A percentile compares a stretch with the other conserved stretches of the same genome.
Evolutionary conservation across 1,140 invertebrate genomes (phyloP).

Genomic region (Pararge aegeria): DNA sequence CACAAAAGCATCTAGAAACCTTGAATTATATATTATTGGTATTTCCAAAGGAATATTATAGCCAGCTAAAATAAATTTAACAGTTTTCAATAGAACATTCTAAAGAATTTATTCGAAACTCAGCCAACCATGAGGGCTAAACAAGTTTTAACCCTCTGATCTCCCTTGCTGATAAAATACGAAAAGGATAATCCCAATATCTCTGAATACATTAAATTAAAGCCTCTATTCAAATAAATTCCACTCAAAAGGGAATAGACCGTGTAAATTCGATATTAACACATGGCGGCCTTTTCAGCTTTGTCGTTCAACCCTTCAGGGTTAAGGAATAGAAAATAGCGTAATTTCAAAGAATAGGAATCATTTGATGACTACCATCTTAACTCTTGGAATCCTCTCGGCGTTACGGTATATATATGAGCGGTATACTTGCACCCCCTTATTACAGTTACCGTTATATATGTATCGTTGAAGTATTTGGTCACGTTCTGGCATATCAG

Average conservation of each 20-base stretch:
- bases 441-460: no score
- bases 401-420: no score
- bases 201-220: slow-evolving; percentile 30
- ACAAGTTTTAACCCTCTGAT: slow-evolving; percentile 24
- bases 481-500: no score
- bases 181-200: slow-evolving; percentile 27
- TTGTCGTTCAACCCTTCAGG: not conserved
- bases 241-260: slow-evolving; percentile 10
- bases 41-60: no score
- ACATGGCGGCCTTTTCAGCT: slow-evolving; percentile 1
- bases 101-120: slow-evolving; percentile 16
- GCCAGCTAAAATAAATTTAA: not conserved
- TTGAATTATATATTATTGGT: no score
- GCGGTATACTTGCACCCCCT: no score
- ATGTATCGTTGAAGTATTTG: no score
- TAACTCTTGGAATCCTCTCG: no score
- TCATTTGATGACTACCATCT: no score
- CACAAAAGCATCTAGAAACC: no score
- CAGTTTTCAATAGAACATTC: slow-evolving; percentile 5
- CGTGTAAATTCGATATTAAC: slow-evolving; percentile 10
- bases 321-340: not conserved
- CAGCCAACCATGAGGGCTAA: slow-evolving; percentile 19
- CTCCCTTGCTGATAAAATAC: slow-evolving; percentile 24
- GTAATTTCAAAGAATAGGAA: no score
- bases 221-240: slow-evolving; percentile 10